Base-by-base conservation (phyloP, 2,113 vertebrate species). In the Chaenocephalus aceratus region DNA sequence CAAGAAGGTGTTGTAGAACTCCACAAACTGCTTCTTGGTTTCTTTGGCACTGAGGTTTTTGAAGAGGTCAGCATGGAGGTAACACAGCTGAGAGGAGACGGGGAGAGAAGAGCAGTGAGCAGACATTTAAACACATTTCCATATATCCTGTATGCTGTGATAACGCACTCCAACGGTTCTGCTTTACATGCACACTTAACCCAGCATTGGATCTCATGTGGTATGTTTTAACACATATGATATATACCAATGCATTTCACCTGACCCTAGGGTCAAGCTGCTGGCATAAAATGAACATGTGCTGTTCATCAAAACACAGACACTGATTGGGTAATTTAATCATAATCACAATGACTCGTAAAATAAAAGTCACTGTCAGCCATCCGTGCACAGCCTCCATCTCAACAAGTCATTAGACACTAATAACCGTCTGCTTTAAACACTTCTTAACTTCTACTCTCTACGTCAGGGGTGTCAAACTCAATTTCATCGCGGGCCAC, bases 1-100 rank as follows among this genome's bases (percentile, higher is more conserved):
- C 93, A 97, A 79, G 87, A 97, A 98, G 61, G 73, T 96, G 90
- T 96, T 96, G 91, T 92, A 95, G 89, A 97, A 97, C 61, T 98
- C 97, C 56, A 93, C 84, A 93, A 97, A 97, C 61, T 95, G 94
- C 82, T 97, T 97, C 93, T 95, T 97, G 79, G 93, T 94, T 86
- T 98, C 97, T 92, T 97, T 98, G 91, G 96, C 46, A 66, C 83
- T 96, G 87, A 96, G 91, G 11, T 71, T 93, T 74, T 51, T 93
- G 62, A 97, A 87, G 85, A 97, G 92, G 46, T 97, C 96, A 3
- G 95, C 96, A 3, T 98, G 96, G 56, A 98, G 94, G 90, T 95
- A 97, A 88, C 96, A 97, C 69, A 98, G 95, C 97, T 98, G 83
- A 36, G 57, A 74, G 62, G 56, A n/a, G 23, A 65, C 16, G 11